Evolutionary conservation across 2,888 invertebrate genomes (phyloP), one percentile per base, ranked within the genome.

Genomic region (Caenorhabditis virilis): DNA sequence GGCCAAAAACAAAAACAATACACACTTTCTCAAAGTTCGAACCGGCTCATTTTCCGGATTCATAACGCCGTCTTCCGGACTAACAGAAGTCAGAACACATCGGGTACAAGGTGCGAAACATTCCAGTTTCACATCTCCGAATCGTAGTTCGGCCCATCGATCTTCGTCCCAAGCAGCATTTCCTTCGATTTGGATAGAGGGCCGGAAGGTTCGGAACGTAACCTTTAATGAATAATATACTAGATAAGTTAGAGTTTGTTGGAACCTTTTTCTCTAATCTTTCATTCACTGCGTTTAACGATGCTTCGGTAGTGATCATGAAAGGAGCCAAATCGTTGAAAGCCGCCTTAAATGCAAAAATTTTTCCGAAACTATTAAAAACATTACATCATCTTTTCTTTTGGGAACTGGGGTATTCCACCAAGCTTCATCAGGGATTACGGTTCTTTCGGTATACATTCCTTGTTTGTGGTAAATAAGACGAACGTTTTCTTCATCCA

Each of bases 331-430:
- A 35, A 35, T 72, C 72, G 26, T 51, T 59, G 60, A 61, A 72
- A n/a, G 62, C 62, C 6, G 62, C 56, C 72, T 72, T 54, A 51
- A 71, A 55, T 38, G 3, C n/a, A n/a, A n/a, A n/a, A n/a, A n/a
- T n/a, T n/a, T 1, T 26, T 22, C 2, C 20, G 18, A 18, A n/a
- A 15, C 2, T 22, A 22, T 26, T 46, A 15, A 6, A 42, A 42
- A 13, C 20, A 20, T 48, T 15, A 70, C 70, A 48, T 71, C 67
- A 47, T 71, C 67, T 36, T 58, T 68, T 43, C 67, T 55, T n/a
- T 62, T 57, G 2, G 71, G 71, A 18, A 72, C 72, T 18, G 65
- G 66, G 26, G 47, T 72, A 47, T 72, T 69, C 72, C 72, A 72
- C 66, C 66, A 72, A 0, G 55, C 48, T 1, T 51, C 43, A n/a